phyloP scores from a whole-genome alignment of 2,797 vertebrate genomes.

The Halcyon chelicuti region DNA sequence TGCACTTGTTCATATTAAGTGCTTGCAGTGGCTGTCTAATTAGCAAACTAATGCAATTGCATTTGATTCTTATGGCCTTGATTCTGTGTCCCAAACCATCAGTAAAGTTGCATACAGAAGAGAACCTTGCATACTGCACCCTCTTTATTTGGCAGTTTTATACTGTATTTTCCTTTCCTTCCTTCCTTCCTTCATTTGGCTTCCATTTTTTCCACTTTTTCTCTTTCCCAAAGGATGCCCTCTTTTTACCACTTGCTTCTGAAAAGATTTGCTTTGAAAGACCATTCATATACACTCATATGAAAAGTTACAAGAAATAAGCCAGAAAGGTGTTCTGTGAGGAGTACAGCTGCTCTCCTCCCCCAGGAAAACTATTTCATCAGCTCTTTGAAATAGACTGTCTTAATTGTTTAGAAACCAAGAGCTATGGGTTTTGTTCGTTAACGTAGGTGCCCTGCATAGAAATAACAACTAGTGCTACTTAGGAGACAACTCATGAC shows the following conservation, averaged over 20 bases:
- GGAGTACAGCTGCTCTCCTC: constrained; percentile 45
- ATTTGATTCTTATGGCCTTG: neutral
- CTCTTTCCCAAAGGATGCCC: neutral
- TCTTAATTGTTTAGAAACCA: constrained; percentile 65
- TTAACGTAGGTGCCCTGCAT: neutral
- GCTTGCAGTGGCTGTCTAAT: constrained; percentile 44
- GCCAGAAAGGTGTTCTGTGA: constrained; percentile 33
- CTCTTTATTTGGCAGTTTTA: neutral
- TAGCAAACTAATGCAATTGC: constrained; percentile 38
- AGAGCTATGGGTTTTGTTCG: constrained; percentile 18
- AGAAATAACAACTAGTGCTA: neutral
- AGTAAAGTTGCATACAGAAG: neutral
- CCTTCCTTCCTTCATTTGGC: neutral
- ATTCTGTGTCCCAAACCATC: neutral
- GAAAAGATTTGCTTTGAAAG: constrained; percentile 18
- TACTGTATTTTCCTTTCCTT: neutral
- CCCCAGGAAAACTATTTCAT: constrained; percentile 57
- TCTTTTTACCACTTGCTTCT: neutral
- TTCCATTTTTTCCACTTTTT: neutral
- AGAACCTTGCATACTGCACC: neutral
- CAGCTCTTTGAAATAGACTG: constrained; percentile 45
- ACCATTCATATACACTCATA: neutral
- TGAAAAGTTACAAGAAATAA: constrained; percentile 44
- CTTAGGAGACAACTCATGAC: neutral
- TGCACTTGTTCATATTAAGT: neutral